phyloP scores from a whole-genome alignment of 2,888 invertebrate species.

The Parapristionchus giblindavisi region DNA sequence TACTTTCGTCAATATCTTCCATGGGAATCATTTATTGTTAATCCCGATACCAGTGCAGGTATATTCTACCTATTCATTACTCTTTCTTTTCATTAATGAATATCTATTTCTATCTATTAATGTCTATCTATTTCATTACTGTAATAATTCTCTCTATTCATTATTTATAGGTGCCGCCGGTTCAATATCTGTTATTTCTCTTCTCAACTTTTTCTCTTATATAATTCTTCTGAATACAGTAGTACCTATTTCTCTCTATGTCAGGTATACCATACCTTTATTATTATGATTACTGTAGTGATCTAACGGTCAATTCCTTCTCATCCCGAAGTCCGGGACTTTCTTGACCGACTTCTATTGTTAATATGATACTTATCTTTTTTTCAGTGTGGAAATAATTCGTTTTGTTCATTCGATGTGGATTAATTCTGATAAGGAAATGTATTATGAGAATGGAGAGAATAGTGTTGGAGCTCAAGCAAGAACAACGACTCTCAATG shows the following conservation, averaged over 20 bases:
- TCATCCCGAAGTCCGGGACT: too few species aligned
- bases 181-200: conserved; percentile 82
- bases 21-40: conserved; percentile 60
- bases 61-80: background rate
- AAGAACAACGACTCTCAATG: conserved; percentile 95
- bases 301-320: too few species aligned
- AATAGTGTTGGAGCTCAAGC: conserved; percentile 75
- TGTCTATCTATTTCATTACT: background rate
- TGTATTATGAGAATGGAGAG: conserved; percentile 81
- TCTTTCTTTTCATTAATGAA: too few species aligned
- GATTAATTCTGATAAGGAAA: conserved; percentile 98
- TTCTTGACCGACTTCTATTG: too few species aligned
- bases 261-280: conserved; percentile 77
- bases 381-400: conserved; percentile 82
- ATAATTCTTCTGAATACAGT: conserved; percentile 99
- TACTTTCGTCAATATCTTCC: conserved; percentile 67
- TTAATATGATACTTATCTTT: too few species aligned
- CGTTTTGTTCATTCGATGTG: conserved; percentile 96
- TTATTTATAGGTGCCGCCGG: background rate
- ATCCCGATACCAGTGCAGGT: conserved; percentile 38
- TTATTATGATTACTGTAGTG: background rate
- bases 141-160: background rate
- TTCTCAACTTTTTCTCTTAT: conserved; percentile 98
- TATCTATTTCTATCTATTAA: too few species aligned
- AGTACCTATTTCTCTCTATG: conserved; percentile 98